Conservation (phyloP, 2,888 invertebrate species). For the Diarsia dahlii region DNA sequence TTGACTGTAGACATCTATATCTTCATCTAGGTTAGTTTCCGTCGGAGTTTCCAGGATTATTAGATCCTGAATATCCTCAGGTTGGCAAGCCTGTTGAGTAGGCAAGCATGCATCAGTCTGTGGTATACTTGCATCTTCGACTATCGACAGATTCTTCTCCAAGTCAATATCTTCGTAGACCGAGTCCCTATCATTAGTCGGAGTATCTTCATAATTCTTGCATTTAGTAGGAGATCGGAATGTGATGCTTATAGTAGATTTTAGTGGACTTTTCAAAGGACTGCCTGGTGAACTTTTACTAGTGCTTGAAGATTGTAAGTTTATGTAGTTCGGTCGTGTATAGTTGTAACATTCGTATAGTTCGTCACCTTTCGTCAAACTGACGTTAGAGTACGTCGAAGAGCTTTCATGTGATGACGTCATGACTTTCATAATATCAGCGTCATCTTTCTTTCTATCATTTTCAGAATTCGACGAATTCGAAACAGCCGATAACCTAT, state of each 20-base stretch:
- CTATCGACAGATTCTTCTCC: conserved; percentile 87
- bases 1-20: conserved; percentile 93
- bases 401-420: conserved; percentile 88
- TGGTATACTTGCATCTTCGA: conserved; percentile 90
- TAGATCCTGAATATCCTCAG: conserved; percentile 81
- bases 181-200: conserved; percentile 87
- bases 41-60: conserved; percentile 91
- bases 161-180: conserved; percentile 91
- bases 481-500: conserved; percentile 86
- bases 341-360: conserved; percentile 85
- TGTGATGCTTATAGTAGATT: conserved; percentile 94
- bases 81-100: conserved; percentile 91
- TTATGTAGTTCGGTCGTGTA: conserved; percentile 86
- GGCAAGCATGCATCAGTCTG: conserved; percentile 90
- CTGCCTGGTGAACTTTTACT: conserved; percentile 86
- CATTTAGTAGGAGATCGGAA: conserved; percentile 92
- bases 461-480: conserved; percentile 82
- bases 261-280: conserved; percentile 90
- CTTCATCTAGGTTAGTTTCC: conserved; percentile 81
- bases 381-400: conserved; percentile 84
- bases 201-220: conserved; percentile 87
- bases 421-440: conserved; percentile 81
- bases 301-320: conserved; percentile 85
- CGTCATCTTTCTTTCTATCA: conserved; percentile 71
- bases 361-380: conserved; percentile 80